Evolutionary conservation across 2,113 vertebrate genomes (phyloP), one percentile per base, ranked within the genome.

Genomic region (Platichthys flesus): DNA sequence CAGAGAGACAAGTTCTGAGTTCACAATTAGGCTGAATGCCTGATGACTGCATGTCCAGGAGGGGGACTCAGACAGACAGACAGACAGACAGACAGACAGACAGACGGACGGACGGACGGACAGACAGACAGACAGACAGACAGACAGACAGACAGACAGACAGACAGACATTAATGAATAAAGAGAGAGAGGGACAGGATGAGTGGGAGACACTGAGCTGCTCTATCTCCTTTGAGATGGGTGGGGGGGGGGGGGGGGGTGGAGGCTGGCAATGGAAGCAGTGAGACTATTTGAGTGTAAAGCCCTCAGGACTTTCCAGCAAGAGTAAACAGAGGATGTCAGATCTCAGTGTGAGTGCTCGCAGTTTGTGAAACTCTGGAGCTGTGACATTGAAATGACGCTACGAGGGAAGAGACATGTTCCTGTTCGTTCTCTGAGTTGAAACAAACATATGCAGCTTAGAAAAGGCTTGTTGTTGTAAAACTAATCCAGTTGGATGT

Each of bases 401-500:
- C 49, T 58, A 9, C 16, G 20, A 55, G 21, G 23, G 13, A 20
- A 54, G 18, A 18, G 12, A 49, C 14, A 45, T 12, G 56, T 28
- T 52, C 5, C 52, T 26, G 31, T 28, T 78, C 65, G 74, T 81
- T 71, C 54, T 64, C 18, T 14, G 24, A 47, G 54, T 71, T 57
- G 52, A 51, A 45, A 58, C 51, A 66, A 84, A 74, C 4, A 51
- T 45, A 57, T 31, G 5, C 67, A 47, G 71, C 54, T 72, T 28
- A 28, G 26, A 28, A 28, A 70, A 64, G 52, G 73, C 49, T 77
- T 77, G 79, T 51, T 75, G 75, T 23, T 71, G 42, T 37, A 60
- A 81, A 83, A 71, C 65, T 73, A 85, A 88, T 87, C 87, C 74
- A 21, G 71, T 16, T 35, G 60, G 64, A 83, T 37, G 52, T 67